These are phyloP conservation scores for Argopecten irradians DNA, from an alignment of 1,140 invertebrate genomes.

Conservation along the genomic window DNA sequence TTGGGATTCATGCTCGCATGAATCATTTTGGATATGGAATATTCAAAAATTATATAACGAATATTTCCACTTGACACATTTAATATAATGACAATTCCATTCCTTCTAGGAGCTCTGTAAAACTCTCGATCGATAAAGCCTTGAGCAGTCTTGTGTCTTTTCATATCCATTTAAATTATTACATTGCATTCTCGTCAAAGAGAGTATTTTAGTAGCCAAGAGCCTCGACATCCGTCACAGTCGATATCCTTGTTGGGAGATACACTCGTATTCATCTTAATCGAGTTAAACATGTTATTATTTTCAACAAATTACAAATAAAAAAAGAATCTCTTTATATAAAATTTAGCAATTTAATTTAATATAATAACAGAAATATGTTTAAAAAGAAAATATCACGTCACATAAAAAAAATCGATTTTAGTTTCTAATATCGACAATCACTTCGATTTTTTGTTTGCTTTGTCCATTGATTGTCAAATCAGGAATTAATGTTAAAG, in stretches of 20 bases:
- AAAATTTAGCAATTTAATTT: too few species aligned
- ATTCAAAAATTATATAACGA: neutral
- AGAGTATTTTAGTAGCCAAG: too few species aligned
- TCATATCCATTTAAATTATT: neutral
- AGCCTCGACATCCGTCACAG: neutral
- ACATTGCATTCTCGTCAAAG: neutral
- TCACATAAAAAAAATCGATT: neutral
- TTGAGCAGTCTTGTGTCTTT: neutral
- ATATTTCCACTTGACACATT: constrained; percentile 9
- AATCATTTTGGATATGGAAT: neutral
- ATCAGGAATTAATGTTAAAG: too few species aligned
- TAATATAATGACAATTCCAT: neutral
- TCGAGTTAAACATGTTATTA: neutral
- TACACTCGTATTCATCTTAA: neutral
- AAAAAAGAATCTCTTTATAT: too few species aligned
- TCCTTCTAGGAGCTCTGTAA: neutral
- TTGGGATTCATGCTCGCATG: neutral
- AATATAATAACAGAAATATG: too few species aligned
- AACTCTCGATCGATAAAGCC: neutral
- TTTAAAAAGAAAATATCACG: neutral
- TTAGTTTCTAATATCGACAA: too few species aligned
- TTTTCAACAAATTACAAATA: too few species aligned
- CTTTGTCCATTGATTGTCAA: too few species aligned
- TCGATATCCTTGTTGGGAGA: neutral
- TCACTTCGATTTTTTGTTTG: too few species aligned